Base-by-base conservation (phyloP, 2,797 vertebrate genomes). In the Coluber constrictor region DNA sequence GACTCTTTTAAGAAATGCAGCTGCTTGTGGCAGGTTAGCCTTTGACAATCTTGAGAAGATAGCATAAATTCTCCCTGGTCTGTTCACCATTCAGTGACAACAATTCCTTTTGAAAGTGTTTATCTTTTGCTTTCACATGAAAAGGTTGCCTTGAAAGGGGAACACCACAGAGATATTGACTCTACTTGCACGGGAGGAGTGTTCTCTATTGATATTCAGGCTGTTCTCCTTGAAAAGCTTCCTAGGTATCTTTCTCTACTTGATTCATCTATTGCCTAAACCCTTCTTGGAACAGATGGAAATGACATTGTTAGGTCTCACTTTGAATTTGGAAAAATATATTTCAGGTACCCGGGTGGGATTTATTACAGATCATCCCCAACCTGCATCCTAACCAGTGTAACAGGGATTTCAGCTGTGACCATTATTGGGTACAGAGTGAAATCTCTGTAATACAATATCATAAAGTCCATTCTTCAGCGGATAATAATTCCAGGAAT, bases 81-180 rank as follows among this genome's bases (percentile, higher is more conserved):
- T 95, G 95, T 89, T 94, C 79, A 63, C 56, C 92, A 25, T 92
- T 94, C 87, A 63, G 92, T 94, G 94, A 93, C 87, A 83, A 23
- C 74, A 90, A 79, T 70, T 96, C 37, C 55, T 86, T 95, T 92
- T 93, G 90, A 95, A 95, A 95, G 56, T 29, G 16, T 94, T 94
- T 79, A 87, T 93, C 92, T 92, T 96, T 94, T 93, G 59, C 92
- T 96, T 95, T 95, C 63, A 7, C 90, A 43, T 95, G 96, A 96
- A 95, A 96, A 57, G 94, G 59, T 10, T 57, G 32, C 70, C 29
- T 90, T 93, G 94, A 61, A 93, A 95, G 61, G 95, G 92, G 88
- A 90, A 88, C 93, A 29, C 79, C 37, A 27, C 63, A 43, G 94
- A 94, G 91, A 74, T 90, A 94, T 13, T 70, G 95, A 95, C 95